Evolutionary conservation across 2,113 vertebrate species (phyloP).

Genomic region (Bubalus kerabau): DNA sequence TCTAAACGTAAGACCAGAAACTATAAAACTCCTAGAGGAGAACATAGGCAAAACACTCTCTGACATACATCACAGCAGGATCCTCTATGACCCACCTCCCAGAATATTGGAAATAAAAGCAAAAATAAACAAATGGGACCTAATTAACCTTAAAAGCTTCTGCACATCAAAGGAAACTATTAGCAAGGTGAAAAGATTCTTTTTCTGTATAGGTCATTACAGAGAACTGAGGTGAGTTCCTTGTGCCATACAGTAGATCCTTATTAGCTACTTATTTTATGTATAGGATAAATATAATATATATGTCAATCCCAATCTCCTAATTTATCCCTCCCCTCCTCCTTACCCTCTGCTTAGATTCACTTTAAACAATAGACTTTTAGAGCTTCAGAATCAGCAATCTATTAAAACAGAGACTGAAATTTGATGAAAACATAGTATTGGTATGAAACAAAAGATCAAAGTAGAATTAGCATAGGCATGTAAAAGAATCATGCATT

Average conservation of each 20-base stretch:
- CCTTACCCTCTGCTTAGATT: neutral
- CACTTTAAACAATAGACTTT: neutral
- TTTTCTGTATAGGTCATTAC: neutral
- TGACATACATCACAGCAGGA: too few relatives aligned
- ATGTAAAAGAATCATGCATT: neutral
- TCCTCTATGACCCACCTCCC: too few relatives aligned
- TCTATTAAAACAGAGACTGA: neutral
- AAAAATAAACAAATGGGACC: too few relatives aligned
- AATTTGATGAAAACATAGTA: neutral
- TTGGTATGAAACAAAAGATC: neutral
- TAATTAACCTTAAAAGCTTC: too few relatives aligned
- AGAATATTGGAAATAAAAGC: too few relatives aligned
- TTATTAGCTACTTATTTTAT: neutral
- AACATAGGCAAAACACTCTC: too few relatives aligned
- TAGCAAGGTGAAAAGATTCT: too few relatives aligned
- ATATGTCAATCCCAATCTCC: neutral
- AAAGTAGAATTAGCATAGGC: neutral
- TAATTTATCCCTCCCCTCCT: neutral
- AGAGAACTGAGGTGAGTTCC: neutral
- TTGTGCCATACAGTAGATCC: neutral
- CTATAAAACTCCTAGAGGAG: too few relatives aligned
- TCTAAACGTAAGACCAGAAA: too few relatives aligned
- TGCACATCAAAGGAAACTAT: too few relatives aligned
- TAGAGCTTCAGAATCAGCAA: neutral
- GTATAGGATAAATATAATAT: neutral